Conservation (phyloP, 2,888 invertebrate species). For the Plusia festucae region DNA sequence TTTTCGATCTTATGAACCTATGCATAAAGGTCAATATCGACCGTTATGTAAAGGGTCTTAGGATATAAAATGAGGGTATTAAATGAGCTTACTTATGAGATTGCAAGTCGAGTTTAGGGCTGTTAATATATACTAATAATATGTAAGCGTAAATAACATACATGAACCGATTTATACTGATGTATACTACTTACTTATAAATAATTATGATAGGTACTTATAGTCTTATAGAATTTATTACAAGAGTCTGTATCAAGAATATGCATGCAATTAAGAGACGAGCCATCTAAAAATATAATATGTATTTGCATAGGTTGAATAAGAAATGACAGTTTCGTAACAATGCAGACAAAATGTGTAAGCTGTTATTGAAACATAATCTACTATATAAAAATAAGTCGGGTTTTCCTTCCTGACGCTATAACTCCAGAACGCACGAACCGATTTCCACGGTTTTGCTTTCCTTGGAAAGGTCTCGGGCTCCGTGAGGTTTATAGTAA, state of each 20-base stretch:
- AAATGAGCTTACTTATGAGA: neutral
- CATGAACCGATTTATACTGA: neutral
- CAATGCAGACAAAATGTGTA: neutral
- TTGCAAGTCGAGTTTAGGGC: neutral
- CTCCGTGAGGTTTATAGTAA: too few species aligned
- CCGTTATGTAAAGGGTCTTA: too few species aligned
- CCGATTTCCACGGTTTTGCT: too few species aligned
- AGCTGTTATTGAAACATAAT: neutral
- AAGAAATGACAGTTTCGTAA: neutral
- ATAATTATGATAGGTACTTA: neutral
- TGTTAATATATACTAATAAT: neutral
- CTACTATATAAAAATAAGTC: too few species aligned
- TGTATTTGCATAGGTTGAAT: neutral
- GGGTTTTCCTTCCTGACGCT: too few species aligned
- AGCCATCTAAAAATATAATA: neutral
- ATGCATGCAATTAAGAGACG: neutral
- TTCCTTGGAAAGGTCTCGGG: too few species aligned
- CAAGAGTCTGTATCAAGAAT: neutral
- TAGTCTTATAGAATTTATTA: too few species aligned
- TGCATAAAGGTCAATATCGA: neutral
- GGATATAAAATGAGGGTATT: too few species aligned
- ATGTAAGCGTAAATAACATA: neutral
- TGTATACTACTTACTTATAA: too few species aligned
- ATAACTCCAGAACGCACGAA: too few species aligned
- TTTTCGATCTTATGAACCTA: neutral